These are phyloP conservation scores for Eulemur macaco DNA, from an alignment of 2,113 vertebrate species.

Conservation along the genomic window DNA sequence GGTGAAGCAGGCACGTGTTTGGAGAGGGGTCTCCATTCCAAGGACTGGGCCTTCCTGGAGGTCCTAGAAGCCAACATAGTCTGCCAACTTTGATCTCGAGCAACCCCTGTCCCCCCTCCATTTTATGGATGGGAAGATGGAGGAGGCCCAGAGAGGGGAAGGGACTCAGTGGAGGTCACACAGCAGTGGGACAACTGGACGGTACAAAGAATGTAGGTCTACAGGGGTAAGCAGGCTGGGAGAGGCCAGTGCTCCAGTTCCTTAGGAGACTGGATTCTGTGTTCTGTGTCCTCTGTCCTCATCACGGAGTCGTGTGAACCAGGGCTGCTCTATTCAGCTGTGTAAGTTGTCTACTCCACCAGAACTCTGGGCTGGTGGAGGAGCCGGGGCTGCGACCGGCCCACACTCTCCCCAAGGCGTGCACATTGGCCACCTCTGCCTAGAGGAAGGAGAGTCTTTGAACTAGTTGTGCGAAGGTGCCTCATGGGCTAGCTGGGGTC, in stretches of 20 bases:
- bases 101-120: background rate
- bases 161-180: background rate
- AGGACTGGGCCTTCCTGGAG: background rate
- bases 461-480: background rate
- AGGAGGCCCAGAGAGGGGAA: background rate
- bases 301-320: background rate
- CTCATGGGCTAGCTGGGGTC: background rate
- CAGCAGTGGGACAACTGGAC: background rate
- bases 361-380: background rate
- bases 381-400: background rate
- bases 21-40: background rate
- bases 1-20: background rate
- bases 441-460: background rate
- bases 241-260: background rate
- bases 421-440: background rate
- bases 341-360: background rate
- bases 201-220: background rate
- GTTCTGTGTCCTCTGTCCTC: background rate
- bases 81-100: background rate
- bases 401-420: rapidly evolving
- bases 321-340: background rate
- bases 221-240: background rate
- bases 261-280: background rate
- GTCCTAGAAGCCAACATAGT: background rate
- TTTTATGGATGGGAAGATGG: background rate